Evolutionary conservation across 2,113 vertebrate genomes (phyloP).

Genomic region (Hemibagrus wyckioides): DNA sequence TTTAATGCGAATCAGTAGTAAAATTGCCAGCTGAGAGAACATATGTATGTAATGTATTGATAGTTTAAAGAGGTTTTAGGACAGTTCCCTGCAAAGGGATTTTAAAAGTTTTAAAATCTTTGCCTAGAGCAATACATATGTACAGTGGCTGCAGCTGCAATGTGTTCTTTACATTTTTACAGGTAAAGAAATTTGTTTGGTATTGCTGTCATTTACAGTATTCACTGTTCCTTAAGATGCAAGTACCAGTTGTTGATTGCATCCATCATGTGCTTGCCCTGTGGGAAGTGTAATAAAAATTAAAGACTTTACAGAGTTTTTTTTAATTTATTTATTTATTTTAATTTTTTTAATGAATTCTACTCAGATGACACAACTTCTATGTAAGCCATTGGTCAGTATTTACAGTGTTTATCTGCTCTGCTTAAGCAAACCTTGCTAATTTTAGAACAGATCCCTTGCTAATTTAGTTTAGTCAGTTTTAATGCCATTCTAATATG

Average conservation of each 20-base stretch:
- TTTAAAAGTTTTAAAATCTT: slow-evolving; percentile 49
- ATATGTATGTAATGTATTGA: slow-evolving; percentile 35
- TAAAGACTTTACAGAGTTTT: slow-evolving; percentile 21
- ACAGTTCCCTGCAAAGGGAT: slow-evolving; percentile 12
- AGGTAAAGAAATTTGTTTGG: neutral
- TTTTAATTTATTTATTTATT: too few species aligned
- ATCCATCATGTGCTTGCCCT: slow-evolving; percentile 46
- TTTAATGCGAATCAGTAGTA: slow-evolving; percentile 60
- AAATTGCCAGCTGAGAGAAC: slow-evolving; percentile 39
- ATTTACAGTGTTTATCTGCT: neutral
- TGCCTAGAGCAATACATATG: slow-evolving; percentile 54
- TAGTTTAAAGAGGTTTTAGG: slow-evolving; percentile 47
- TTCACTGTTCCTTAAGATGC: slow-evolving; percentile 32
- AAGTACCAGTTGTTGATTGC: slow-evolving; percentile 27
- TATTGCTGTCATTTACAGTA: slow-evolving; percentile 28
- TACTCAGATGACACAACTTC: neutral
- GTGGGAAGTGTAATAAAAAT: slow-evolving; percentile 51
- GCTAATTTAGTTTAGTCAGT: neutral
- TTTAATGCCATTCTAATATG: neutral
- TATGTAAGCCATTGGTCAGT: neutral
- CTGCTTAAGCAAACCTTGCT: neutral
- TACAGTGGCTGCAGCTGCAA: slow-evolving; percentile 22
- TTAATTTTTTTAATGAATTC: neutral
- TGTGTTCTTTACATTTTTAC: slow-evolving; percentile 27
- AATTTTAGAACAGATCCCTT: neutral